phyloP scores from a whole-genome alignment of 2,113 vertebrate species.

The Pipra filicauda region DNA sequence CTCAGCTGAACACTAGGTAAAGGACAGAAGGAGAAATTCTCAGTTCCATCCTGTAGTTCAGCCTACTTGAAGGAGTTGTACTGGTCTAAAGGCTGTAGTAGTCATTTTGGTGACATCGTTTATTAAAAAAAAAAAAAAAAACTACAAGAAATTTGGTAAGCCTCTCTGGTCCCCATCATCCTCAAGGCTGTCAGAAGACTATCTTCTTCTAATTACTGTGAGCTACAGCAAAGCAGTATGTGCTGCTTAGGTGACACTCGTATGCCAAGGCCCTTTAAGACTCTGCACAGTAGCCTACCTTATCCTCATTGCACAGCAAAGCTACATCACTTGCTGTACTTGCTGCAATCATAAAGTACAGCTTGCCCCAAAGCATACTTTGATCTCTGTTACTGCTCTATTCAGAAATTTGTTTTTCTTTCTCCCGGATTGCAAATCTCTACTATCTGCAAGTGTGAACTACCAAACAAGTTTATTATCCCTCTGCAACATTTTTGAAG shows the following conservation, averaged over 20 bases:
- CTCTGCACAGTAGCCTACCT: neutral
- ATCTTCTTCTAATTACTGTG: neutral
- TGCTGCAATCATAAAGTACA: neutral
- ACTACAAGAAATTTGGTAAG: neutral
- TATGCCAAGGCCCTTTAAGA: neutral
- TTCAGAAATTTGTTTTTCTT: neutral
- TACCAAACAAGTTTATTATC: neutral
- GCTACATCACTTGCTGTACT: neutral
- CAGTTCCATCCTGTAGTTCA: neutral
- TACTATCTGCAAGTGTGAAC: neutral
- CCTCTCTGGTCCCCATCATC: neutral
- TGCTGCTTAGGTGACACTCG: neutral
- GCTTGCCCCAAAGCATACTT: neutral
- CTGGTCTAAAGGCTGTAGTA: neutral
- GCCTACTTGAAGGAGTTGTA: neutral
- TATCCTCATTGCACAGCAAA: neutral
- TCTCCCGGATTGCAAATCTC: slow-evolving; percentile 11
- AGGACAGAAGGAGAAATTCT: neutral
- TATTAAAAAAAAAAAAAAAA: neutral
- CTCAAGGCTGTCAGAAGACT: neutral
- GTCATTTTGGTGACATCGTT: neutral
- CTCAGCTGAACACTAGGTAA: neutral
- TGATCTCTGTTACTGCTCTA: neutral
- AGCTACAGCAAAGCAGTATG: neutral
- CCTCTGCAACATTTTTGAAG: slow-evolving; percentile 6